Evolutionary conservation across 2,797 vertebrate species (phyloP), one percentile per base, ranked within the genome.

Genomic region (Lemur catta): DNA sequence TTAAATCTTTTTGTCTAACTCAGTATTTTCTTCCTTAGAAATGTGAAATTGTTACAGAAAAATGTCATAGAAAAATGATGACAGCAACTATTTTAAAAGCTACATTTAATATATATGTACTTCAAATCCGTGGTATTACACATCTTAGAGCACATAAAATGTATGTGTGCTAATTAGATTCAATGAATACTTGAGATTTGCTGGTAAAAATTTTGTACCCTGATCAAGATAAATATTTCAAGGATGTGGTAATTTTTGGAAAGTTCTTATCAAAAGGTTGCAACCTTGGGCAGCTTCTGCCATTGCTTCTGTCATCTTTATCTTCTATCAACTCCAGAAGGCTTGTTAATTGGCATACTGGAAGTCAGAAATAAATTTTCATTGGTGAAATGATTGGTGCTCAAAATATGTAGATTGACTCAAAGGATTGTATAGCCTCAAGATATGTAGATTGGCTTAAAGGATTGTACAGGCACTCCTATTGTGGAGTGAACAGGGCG

Each of bases 361-460:
- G n/a, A 93, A 48, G 17, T 72, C n/a, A 84, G 57, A 93, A 95
- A 85, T 90, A 48, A 92, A 50, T 69, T 80, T 46, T 81, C 43
- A 63, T 41, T 76, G 35, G 33, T 79, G 33, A 84, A 67, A 69
- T 69, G 26, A 87, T 41, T 71, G 35, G 43, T 75, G 50, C 33
- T 86, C 14, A 41, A 48, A 20, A 46, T 55, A 69, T 14, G 10
- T 2, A 20, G 20, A 52, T 46, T 92, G 76, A 9, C 26, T 91
- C 33, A 38, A 57, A 92, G 43, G 18, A 80, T 10, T 59, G 30
- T 3, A 15, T 15, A 33, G 43, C 7, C 43, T 43, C 43, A 43
- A 43, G 43, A 8, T 43, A 43, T 1, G 43, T 43, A 43, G 43
- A 43, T 43, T 43, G 43, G 43, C 43, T 43, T 43, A 43, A 43